Base-by-base conservation (phyloP, 2,888 invertebrate genomes). In the Koerneria pararmatus region DNA sequence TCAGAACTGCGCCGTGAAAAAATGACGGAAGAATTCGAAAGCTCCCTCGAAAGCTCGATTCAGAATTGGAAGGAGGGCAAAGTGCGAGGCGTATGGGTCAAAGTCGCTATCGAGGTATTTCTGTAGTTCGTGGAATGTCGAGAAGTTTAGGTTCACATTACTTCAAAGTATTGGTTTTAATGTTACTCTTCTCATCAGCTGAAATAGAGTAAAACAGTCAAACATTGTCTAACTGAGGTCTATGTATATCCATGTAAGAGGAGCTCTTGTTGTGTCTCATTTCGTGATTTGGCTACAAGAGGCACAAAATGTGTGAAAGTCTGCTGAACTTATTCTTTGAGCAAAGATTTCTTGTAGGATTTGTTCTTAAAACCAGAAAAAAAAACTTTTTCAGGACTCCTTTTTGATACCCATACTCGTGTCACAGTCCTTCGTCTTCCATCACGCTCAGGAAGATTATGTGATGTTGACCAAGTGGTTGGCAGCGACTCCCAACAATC, bases 391-490 rank as follows among this genome's bases (percentile, higher is more conserved):
- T 46, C 49, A 88, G 69, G 88, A 91, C 79, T 87, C 90, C 3
- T 87, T 87, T 22, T 90, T 90, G 90, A 88, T 93, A 46, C 91
- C 92, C 22, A 81, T 89, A 71, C 85, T 92, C 72, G 88, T 63
- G 0, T 53, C 62, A 22, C 24, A 66, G 2, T 76, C 71, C 27
- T 93, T 94, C 83, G 89, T 89, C 75, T 93, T 90, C 82, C 93
- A 94, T 84, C 92, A 93, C 85, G 91, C 93, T 0, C 88, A 89
- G 79, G 88, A 89, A 64, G 88, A 89, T 37, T 90, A 88, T 84
- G 90, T 92, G 0, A 89, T 89, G 87, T 88, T 94, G 87, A 90
- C 88, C 77, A 88, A 88, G 82, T 93, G 93, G 92, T 85, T 94
- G 68, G 89, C 90, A 8, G 83, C 88, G 67, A 78, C 80, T 80